A percentile compares a stretch with the other conserved stretches of the same genome.
phyloP scores from a whole-genome alignment of 1,140 invertebrate species.

The Neomicropteryx cornuta region DNA sequence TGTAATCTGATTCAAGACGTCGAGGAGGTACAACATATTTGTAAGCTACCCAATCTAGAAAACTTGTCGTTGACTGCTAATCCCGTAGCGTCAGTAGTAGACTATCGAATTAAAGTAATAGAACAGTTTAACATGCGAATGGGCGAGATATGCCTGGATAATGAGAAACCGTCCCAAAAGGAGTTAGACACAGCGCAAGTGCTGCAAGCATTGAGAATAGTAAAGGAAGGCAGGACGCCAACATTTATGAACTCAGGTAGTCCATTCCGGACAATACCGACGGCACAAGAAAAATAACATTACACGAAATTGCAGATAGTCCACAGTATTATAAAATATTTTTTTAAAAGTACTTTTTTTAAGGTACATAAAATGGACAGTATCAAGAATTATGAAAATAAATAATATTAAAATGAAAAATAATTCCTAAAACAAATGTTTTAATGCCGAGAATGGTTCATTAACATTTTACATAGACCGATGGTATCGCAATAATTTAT shows the following conservation, averaged over 20 bases:
- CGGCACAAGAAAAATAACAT: conserved; percentile 13
- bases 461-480: too few species aligned
- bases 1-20: conserved; percentile 75
- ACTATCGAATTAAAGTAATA: conserved; percentile 85
- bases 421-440: too few species aligned
- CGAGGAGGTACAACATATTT: conserved; percentile 69
- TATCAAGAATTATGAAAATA: too few species aligned
- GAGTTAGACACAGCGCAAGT: conserved; percentile 87
- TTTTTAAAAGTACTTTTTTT: too few species aligned
- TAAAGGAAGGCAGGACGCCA: conserved; percentile 35
- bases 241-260: conserved; percentile 23
- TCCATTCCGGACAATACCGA: conserved; percentile 9
- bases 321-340: too few species aligned
- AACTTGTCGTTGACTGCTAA: conserved; percentile 79
- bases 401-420: too few species aligned
- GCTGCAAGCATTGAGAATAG: conserved; percentile 67
- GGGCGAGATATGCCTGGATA: conserved; percentile 71
- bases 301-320: too few species aligned
- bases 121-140: conserved; percentile 71
- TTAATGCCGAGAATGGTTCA: too few species aligned
- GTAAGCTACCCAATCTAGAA: conserved; percentile 75
- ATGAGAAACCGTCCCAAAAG: conserved; percentile 72
- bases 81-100: conserved; percentile 71
- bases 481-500: too few species aligned
- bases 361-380: too few species aligned